Conservation (phyloP, 1,140 invertebrate genomes). For the Cotesia glomerata region DNA sequence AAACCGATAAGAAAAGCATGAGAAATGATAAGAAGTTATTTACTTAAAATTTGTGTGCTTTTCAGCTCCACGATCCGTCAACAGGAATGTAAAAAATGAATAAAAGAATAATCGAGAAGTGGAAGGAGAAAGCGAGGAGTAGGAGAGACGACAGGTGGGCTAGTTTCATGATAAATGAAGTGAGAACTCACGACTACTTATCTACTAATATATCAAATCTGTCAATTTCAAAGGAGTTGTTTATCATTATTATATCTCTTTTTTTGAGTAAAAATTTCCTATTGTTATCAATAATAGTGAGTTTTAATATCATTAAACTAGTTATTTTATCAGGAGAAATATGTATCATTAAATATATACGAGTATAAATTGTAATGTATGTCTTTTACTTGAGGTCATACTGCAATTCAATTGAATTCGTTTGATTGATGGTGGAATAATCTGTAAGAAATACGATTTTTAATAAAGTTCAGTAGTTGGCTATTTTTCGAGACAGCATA, state of each 20-base stretch:
- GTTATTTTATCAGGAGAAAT: background rate
- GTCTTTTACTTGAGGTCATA: no score
- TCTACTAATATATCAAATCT: conserved; percentile 53
- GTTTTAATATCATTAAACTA: background rate
- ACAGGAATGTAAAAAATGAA: background rate
- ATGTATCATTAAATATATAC: background rate
- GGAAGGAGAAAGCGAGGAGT: background rate
- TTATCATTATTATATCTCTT: background rate
- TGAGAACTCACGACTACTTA: conserved; percentile 53
- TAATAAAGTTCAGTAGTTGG: no score
- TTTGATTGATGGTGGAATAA: no score
- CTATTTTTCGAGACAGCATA: no score
- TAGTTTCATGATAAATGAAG: conserved; percentile 51
- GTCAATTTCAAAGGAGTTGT: conserved; percentile 26
- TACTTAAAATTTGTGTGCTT: background rate
- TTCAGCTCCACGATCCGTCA: conserved; percentile 9
- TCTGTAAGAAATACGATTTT: no score
- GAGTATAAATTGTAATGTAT: no score
- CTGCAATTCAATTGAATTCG: no score
- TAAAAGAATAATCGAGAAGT: background rate
- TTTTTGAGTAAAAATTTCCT: no score
- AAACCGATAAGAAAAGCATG: no score
- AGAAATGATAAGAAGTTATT: background rate
- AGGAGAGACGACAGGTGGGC: conserved; percentile 43
- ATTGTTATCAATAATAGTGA: conserved; percentile 10